These are phyloP conservation scores for Lycaon pictus DNA, from an alignment of 2,113 vertebrate genomes.

Conservation along the genomic window DNA sequence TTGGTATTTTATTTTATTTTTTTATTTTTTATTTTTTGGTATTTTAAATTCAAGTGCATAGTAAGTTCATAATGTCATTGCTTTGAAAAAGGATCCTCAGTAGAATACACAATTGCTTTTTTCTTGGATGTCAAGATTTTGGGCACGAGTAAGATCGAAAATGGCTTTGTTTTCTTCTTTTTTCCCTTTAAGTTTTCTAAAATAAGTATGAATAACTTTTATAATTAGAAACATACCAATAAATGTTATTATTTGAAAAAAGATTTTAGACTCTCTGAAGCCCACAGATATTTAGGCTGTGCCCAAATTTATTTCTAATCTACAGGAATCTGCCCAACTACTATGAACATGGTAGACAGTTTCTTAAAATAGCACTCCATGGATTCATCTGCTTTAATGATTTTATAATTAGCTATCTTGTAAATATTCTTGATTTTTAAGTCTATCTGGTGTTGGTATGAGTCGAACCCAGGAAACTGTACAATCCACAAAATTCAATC, in stretches of 20 bases:
- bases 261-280: conserved; percentile 52
- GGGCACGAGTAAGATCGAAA: conserved; percentile 19
- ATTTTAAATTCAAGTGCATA: conserved; percentile 53
- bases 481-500: conserved; percentile 79
- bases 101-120: conserved; percentile 20
- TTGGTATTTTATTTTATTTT: conserved; percentile 23
- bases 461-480: conserved; percentile 75
- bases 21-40: background rate
- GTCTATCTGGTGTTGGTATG: conserved; percentile 65
- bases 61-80: conserved; percentile 33
- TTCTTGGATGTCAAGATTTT: conserved; percentile 63
- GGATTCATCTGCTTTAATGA: conserved; percentile 78
- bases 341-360: conserved; percentile 58
- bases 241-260: conserved; percentile 64
- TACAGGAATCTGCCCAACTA: conserved; percentile 28
- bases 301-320: conserved; percentile 58
- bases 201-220: conserved; percentile 62
- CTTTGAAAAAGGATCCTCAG: conserved; percentile 55
- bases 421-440: conserved; percentile 81
- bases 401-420: conserved; percentile 73
- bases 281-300: conserved; percentile 50
- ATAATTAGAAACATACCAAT: conserved; percentile 71
- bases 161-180: conserved; percentile 46
- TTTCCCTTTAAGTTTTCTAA: conserved; percentile 56
- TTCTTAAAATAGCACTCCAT: conserved; percentile 66